Evolutionary conservation across 2,797 vertebrate species (phyloP), one percentile per base, ranked within the genome.

Genomic region (Sebastes steindachneri): DNA sequence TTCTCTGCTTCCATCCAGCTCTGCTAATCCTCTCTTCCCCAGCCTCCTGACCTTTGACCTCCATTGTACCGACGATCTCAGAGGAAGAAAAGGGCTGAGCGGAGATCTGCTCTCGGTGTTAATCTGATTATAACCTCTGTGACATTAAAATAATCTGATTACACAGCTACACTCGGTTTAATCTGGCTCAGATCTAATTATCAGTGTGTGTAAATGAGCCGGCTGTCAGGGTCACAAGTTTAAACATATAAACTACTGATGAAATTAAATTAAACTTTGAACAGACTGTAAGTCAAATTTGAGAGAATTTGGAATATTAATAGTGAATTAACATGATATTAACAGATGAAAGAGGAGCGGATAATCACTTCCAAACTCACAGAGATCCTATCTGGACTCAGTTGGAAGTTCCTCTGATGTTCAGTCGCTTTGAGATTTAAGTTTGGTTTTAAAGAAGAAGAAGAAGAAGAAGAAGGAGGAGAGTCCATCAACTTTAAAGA

Each of bases 311-410:
- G 74, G 84, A 87, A 87, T 82, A 84, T 82, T 87, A 85, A 86
- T 69, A 72, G 79, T 80, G 78, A 91, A 92, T 89, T 91, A 92
- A 90, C 85, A 88, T 88, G 87, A 90, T 62, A 88, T 91, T 92
- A 90, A 75, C 80, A 92, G 77, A 90, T 90, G 86, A 93, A 92
- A 92, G 89, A 35, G 1, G 79, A 86, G 85, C 64, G 51, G 80
- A 82, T 87, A 74, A 89, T 87, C 84, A 48, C 75, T 76, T 51
- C 57, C 68, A n/a, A 45, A 58, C 74, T 9, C 72, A 83, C 17
- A 41, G 26, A 84, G 86, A 87, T 88, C 6, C 1, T 80, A 86
- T 89, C 88, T 37, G 48, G 3, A 87, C 12, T 68, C 82, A 65
- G 70, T 35, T 73, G 60, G 33, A 79, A 59, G 57, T 37, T 73